A percentile compares a stretch with the other conserved stretches of the same genome.
phyloP scores from a whole-genome alignment of 2,113 vertebrate genomes.

The Procavia capensis region DNA sequence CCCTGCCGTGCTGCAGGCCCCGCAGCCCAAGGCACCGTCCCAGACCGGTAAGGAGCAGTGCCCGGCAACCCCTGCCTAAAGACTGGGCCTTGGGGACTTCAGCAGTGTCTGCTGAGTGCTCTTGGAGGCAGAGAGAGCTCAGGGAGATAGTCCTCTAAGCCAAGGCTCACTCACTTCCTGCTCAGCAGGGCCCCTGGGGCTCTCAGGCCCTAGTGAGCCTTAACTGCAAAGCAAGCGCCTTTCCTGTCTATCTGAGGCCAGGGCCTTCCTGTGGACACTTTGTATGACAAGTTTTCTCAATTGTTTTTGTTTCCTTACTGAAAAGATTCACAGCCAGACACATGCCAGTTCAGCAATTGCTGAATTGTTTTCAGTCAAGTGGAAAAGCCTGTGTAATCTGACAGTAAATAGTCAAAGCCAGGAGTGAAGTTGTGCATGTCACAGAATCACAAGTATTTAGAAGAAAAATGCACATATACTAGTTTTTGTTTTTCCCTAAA shows the following conservation, averaged over 20 bases:
- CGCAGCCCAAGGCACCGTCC: constrained; percentile 92
- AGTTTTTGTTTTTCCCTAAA: not conserved
- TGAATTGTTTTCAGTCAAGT: not conserved
- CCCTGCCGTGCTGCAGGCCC: constrained; percentile 96
- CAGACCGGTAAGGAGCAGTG: constrained; percentile 89
- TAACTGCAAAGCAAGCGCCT: not conserved
- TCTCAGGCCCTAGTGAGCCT: not conserved
- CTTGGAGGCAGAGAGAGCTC: not conserved
- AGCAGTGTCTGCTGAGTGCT: not conserved
- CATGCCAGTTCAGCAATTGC: not conserved
- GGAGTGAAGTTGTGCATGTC: not conserved
- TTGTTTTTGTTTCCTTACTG: not conserved
- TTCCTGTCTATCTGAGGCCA: not conserved
- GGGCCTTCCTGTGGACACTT: rapidly evolving
- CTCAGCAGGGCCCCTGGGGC: not conserved
- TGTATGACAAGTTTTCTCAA: too few species aligned
- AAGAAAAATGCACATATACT: not conserved
- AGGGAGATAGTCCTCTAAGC: not conserved
- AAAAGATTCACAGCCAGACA: not conserved
- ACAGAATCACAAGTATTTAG: not conserved
- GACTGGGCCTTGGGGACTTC: not conserved
- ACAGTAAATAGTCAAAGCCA: not conserved
- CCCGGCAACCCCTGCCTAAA: not conserved
- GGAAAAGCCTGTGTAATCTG: not conserved
- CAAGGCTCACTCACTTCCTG: not conserved